Evolutionary conservation across 1,140 invertebrate species (phyloP), one percentile per base, ranked within the genome.

Genomic region (Drosophila pachea): DNA sequence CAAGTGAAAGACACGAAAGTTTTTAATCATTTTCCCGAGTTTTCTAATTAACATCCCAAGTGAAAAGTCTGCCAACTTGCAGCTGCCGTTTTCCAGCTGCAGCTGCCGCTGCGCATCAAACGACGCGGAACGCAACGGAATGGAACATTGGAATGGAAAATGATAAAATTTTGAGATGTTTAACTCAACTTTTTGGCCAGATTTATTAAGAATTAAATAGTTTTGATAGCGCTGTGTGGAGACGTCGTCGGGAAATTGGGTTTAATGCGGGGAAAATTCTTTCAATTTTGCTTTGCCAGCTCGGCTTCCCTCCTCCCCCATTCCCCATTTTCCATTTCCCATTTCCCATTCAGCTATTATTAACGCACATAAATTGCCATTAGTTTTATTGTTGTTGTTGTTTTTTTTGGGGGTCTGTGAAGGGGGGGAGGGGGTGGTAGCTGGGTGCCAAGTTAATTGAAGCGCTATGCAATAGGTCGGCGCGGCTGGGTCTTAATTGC

Each of bases 21-120:
- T 84, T 84, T 84, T 86, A 86, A 84, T 84, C 79, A 86, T 86
- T 86, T 86, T 77, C 81, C 71, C 86, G 81, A 84, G 81, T 84
- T 84, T 84, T 84, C 82, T 84, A 86, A 84, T 84, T 84, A 84
- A 86, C 81, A 84, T 86, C 68, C 74, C 73, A 56, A 64, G 58
- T 47, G 70, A 64, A 53, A 52, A 47, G 50, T 22, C 54, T 16
- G 42, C 32, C 48, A 48, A 52, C 63, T 45, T 55, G 64, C 45
- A 55, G 53, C 61, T 60, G 74, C 70, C 53, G 47, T 55, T 53
- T 48, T 68, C 48, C 59, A 64, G 35, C 43, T 65, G 66, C 40
- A 36, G 31, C 33, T n/a, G n/a, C 35, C 40, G 38, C 7, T 2
- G 50, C 29, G 31, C 36, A 65, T 60, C 60, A 55, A 14, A 31